These are phyloP conservation scores for Campylorhamphus procurvoides DNA, from an alignment of 2,113 vertebrate species.

Conservation along the genomic window DNA sequence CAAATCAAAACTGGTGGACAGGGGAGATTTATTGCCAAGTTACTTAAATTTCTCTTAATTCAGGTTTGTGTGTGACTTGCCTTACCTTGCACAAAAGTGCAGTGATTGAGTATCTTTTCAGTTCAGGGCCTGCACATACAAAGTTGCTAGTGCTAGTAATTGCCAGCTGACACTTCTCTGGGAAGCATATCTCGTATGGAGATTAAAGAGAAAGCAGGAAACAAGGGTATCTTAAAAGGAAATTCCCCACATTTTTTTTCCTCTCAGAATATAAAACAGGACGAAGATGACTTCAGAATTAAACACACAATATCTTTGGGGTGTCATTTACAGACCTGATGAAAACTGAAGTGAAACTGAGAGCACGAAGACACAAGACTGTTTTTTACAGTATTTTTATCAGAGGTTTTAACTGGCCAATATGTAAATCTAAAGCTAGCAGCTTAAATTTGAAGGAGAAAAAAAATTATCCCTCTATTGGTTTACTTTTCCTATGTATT, in stretches of 20 bases:
- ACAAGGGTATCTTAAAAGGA: constrained; percentile 29
- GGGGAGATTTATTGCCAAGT: neutral
- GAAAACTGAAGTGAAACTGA: neutral
- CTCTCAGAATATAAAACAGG: neutral
- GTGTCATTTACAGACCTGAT: neutral
- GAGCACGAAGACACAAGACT: neutral
- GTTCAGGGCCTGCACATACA: neutral
- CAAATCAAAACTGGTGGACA: neutral
- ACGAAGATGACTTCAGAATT: neutral
- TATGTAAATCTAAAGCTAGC: neutral
- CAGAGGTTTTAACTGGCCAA: neutral
- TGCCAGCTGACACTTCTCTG: constrained; percentile 14
- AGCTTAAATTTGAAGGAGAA: neutral
- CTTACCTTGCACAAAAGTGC: neutral
- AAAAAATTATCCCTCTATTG: neutral
- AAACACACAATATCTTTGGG: neutral
- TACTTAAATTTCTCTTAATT: neutral
- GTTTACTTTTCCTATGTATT: neutral
- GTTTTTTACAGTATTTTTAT: neutral
- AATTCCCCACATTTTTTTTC: constrained; percentile 23
- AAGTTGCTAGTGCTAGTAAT: neutral
- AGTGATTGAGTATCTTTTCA: neutral
- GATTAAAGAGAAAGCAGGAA: constrained; percentile 43
- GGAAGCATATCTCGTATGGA: neutral
- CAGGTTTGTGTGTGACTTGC: neutral